Percentiles rank a stretch among this genome's conserved stretches.
phyloP scores from a whole-genome alignment of 2,888 invertebrate genomes.

The Crepidodera aurea region DNA sequence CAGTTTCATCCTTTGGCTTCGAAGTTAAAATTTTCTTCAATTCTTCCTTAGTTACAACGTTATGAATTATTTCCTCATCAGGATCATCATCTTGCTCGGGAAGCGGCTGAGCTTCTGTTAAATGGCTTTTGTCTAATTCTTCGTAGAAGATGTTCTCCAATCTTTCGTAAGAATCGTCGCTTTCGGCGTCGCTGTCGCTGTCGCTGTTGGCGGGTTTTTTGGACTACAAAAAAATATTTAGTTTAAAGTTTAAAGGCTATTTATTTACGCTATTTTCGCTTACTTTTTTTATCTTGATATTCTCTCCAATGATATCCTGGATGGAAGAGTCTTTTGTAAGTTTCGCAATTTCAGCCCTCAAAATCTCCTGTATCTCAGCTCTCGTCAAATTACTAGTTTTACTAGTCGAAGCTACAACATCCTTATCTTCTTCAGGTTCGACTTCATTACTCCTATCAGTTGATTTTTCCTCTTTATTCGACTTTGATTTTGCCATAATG shows the following conservation, averaged over 20 bases:
- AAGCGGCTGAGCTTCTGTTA: slow-evolving; percentile 24
- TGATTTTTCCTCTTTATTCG: no score
- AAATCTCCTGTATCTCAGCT: slow-evolving; percentile 23
- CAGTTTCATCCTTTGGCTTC: slow-evolving; percentile 20
- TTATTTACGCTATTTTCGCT: no score
- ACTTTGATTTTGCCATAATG: background rate
- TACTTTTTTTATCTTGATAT: slow-evolving; percentile 9
- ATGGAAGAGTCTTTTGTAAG: slow-evolving; percentile 13
- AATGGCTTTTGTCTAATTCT: slow-evolving; percentile 41
- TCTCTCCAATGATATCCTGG: slow-evolving; percentile 26
- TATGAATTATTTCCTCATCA: slow-evolving; percentile 20
- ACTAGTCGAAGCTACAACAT: background rate
- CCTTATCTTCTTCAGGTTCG: background rate
- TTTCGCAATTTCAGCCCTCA: slow-evolving; percentile 22
- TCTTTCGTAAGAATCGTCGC: slow-evolving; percentile 35
- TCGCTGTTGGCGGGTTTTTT: no score
- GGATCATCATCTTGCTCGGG: slow-evolving; percentile 33
- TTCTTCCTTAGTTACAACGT: slow-evolving; percentile 41
- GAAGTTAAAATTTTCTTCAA: slow-evolving; percentile 29
- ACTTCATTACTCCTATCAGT: background rate
- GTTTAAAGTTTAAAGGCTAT: no score
- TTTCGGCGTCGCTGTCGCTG: slow-evolving; percentile 24
- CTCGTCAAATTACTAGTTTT: slow-evolving; percentile 1
- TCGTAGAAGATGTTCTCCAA: slow-evolving; percentile 44
- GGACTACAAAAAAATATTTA: no score